Evolutionary conservation across 2,888 invertebrate genomes (phyloP), one percentile per base, ranked within the genome.

Genomic region (Eristalis tenax): DNA sequence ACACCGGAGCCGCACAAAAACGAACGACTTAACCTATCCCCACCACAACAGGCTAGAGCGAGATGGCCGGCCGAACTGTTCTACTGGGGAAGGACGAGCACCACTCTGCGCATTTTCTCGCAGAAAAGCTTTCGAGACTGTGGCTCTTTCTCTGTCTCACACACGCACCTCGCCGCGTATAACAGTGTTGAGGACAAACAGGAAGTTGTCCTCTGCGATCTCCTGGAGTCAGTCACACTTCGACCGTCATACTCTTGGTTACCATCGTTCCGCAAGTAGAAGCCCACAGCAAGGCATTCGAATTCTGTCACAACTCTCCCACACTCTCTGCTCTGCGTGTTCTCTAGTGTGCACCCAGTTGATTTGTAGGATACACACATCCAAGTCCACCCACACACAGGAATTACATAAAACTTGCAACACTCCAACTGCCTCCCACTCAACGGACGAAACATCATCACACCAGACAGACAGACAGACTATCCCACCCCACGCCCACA

Each of bases 221-320:
- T 59, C 13, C 26, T 23, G 11, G 26, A 64, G 76, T 82, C 71
- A 86, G 86, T 86, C 83, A 86, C 73, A 75, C 43, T 73, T 87
- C 78, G 86, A 86, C 78, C 78, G 81, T 76, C 86, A 86, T 75
- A 71, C 74, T 82, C 38, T 73, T 76, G 61, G 50, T 66, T 71
- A 71, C 76, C 79, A 73, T 87, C 75, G 79, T 79, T 57, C 32
- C 63, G 70, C 83, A 75, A 56, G 32, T 70, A 83, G 63, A 40
- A 71, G 38, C 35, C 43, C 57, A 77, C 59, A 59, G 23, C 59
- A 15, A 26, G 59, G 18, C 50, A 50, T 50, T 18, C 50, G 32
- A 50, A 18, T 50, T 50, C 28, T 64, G 43, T 40, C 26, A 64
- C 26, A 43, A 71, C 71, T 69, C n/a, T 18, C n/a, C 22, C 63